These are phyloP conservation scores for Pogoniulus pusillus DNA, from an alignment of 2,797 vertebrate genomes.

Conservation along the genomic window DNA sequence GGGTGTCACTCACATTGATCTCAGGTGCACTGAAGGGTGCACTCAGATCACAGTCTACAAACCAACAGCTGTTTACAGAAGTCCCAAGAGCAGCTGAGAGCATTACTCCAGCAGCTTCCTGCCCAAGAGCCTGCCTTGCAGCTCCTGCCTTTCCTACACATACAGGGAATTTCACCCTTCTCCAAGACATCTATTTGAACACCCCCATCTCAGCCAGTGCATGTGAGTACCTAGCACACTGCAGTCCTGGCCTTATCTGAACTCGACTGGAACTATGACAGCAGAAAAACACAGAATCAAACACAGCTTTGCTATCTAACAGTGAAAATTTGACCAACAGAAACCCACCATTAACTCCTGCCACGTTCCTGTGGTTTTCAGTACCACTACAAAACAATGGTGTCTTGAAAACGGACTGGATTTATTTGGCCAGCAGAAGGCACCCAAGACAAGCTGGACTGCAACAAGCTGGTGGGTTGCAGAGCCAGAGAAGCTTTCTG, in stretches of 20 bases:
- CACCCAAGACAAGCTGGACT: not conserved
- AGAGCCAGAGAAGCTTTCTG: not conserved
- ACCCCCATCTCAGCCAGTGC: not conserved
- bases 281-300: not conserved
- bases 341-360: not conserved
- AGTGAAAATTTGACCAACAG: not conserved
- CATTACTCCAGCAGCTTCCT: not conserved
- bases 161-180: not conserved
- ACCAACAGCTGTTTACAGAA: too few relatives aligned
- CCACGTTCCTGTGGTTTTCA: not conserved
- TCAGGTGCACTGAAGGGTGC: too few relatives aligned
- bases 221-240: not conserved
- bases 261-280: not conserved
- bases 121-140: not conserved
- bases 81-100: not conserved
- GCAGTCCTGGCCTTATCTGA: not conserved
- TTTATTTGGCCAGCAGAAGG: constrained; percentile 16
- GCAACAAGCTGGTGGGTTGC: not conserved
- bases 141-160: fast-evolving
- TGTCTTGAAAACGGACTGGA: not conserved
- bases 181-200: not conserved
- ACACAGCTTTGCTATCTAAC: not conserved
- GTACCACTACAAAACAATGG: not conserved
- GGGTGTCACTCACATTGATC: too few relatives aligned
- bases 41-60: too few relatives aligned